phyloP scores from a whole-genome alignment of 2,113 vertebrate genomes.

The Burhinus oedicnemus region DNA sequence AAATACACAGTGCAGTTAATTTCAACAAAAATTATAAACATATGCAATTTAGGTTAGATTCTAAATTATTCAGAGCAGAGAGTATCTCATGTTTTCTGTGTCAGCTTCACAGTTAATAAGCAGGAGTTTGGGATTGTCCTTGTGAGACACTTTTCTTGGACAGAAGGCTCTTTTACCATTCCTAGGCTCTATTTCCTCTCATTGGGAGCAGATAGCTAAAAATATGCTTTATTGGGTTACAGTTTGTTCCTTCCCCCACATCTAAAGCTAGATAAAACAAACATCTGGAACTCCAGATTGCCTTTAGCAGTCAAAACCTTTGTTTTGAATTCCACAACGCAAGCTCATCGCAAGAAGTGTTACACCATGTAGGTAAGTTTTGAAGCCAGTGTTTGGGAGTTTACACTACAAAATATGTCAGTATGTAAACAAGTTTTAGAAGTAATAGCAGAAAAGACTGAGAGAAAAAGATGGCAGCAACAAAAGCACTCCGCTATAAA shows the following conservation, averaged over 20 bases:
- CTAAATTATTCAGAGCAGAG: neutral
- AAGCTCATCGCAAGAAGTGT: neutral
- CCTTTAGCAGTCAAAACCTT: neutral
- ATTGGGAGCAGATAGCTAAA: neutral
- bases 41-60: neutral
- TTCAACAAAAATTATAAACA: neutral
- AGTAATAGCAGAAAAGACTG: neutral
- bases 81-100: neutral
- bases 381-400: neutral
- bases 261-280: neutral
- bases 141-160: neutral
- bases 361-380: neutral
- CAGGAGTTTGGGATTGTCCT: neutral
- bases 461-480: neutral
- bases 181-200: neutral
- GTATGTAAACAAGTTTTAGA: neutral
- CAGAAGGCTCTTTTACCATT: neutral
- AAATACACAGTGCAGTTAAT: neutral
- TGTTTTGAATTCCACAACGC: neutral
- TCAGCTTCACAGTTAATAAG: neutral
- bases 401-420: neutral
- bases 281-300: neutral
- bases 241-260: neutral
- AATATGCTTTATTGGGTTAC: neutral
- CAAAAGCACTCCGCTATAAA: neutral